Evolutionary conservation across 2,888 invertebrate species (phyloP).

Genomic region (Coleophora flavipennella): DNA sequence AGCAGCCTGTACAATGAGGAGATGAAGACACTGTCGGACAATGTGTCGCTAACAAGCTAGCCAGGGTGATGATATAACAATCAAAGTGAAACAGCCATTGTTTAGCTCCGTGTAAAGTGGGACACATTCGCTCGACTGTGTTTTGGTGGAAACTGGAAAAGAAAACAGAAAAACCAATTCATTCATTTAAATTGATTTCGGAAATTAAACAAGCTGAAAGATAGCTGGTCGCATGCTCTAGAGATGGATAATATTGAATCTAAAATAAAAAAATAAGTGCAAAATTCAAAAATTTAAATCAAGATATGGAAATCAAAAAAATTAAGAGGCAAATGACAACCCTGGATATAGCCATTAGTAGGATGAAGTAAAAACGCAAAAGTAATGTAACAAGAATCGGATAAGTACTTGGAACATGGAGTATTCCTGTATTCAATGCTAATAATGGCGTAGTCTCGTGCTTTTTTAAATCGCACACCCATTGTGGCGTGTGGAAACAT

Average conservation of each 20-base stretch:
- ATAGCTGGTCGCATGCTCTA: too few species aligned
- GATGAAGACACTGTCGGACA: constrained; percentile 1
- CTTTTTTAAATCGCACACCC: constrained; percentile 2
- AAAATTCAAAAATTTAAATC: not conserved
- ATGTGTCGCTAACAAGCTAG: not conserved
- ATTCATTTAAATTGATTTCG: too few species aligned
- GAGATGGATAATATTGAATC: too few species aligned
- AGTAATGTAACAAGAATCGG: constrained; percentile 10
- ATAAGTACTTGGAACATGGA: constrained; percentile 7
- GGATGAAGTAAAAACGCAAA: not conserved
- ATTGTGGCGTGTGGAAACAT: constrained; percentile 8
- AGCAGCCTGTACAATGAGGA: too few species aligned
- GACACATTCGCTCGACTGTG: constrained; percentile 7
- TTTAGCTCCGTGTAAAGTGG: constrained; percentile 32
- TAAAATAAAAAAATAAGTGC: not conserved
- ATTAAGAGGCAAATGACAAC: not conserved
- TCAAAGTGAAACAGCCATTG: constrained; percentile 22
- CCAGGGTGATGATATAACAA: constrained; percentile 23
- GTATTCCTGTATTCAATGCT: constrained; percentile 18
- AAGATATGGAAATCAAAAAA: not conserved
- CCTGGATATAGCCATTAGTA: constrained; percentile 3
- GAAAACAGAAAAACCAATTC: not conserved
- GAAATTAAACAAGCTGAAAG: too few species aligned
- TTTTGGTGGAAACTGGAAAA: not conserved
- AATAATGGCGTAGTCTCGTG: constrained; percentile 7